Evolutionary conservation across 2,113 vertebrate genomes (phyloP), one percentile per base, ranked within the genome.

Genomic region (Protobothrops flavoviridis): DNA sequence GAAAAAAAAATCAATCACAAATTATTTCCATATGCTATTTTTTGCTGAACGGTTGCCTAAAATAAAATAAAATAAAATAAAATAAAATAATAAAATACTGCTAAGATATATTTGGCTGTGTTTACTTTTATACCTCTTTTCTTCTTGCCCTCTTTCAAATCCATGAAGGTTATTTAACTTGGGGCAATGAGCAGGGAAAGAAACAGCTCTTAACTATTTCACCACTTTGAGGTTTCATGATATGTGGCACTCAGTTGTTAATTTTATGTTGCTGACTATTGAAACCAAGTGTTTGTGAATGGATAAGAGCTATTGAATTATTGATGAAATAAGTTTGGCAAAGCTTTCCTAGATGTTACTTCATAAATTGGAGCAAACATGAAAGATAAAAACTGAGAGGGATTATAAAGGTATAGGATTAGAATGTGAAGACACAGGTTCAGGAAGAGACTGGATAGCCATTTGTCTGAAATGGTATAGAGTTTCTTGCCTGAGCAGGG

Each of bases 1-100:
- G 95, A 97, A 39, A 88, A 97, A 97, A 88, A 96, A 96, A 96
- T 97, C 90, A 96, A 90, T 91, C 93, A 95, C 95, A 96, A 97
- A 95, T 97, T 96, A 91, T 92, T 97, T 97, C 95, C 95, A 96
- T 97, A 94, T 97, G 96, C 52, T 90, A 90, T 85, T 48, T 95
- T 95, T 96, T 95, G 50, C 96, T 95, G 97, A 97, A 92, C 52
- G 64, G 94, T 92, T 96, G 94, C 93, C 94, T 26, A 45, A 45
- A 45, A 45, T 26, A 39, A 39, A 45, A 45, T 26, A 39, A 39
- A 39, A 39, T 39, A 45, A 95, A 91, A 93, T 96, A 64, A 55
- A 55, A 33, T n/a, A 69, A 69, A 69, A 64, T 64, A 64, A 69
- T 64, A 64, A 69, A 74, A 74, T 93, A 93, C 20, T 45, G 43